Conservation (phyloP, 2,888 invertebrate genomes). For the Aspidiotus rigidus region DNA sequence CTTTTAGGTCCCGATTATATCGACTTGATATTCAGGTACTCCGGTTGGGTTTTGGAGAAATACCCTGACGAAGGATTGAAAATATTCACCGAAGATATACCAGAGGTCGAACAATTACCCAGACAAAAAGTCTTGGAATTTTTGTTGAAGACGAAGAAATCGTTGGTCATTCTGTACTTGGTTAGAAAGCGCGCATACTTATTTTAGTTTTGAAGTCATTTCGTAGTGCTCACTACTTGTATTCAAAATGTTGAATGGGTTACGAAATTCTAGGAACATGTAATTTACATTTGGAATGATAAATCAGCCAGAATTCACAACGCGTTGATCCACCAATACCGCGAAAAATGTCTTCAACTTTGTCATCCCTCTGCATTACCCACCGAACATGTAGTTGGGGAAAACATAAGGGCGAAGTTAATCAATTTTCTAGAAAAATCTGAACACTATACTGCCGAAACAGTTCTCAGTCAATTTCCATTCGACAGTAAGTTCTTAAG, state of each 20-base stretch:
- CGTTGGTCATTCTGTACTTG: conserved; percentile 80
- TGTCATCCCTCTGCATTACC: conserved; percentile 44
- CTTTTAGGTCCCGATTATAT: conserved; percentile 60
- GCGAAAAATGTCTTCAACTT: conserved; percentile 54
- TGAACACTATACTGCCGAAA: conserved; percentile 71
- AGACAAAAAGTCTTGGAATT: conserved; percentile 81
- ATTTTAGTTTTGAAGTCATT: neutral
- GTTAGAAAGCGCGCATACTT: conserved; percentile 42
- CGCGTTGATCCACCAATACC: conserved; percentile 77
- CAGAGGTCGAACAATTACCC: conserved; percentile 82
- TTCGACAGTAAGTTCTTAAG: conserved; percentile 49
- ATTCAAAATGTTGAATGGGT: conserved; percentile 6
- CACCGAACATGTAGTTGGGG: conserved; percentile 47
- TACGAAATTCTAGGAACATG: conserved; percentile 58
- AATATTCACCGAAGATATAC: conserved; percentile 76
- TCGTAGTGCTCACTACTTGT: neutral
- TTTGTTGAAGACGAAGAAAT: conserved; percentile 68
- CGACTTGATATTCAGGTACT: conserved; percentile 84
- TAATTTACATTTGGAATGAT: conserved; percentile 84
- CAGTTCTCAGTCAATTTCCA: conserved; percentile 77
- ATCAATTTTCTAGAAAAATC: conserved; percentile 73
- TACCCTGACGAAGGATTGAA: conserved; percentile 81
- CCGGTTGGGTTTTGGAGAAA: conserved; percentile 81
- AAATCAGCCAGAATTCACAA: conserved; percentile 79
- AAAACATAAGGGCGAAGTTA: conserved; percentile 54